Percentiles rank a stretch among this genome's conserved stretches.
These are phyloP conservation scores for Lethrus apterus DNA, from an alignment of 1,140 invertebrate genomes.

Conservation along the genomic window DNA sequence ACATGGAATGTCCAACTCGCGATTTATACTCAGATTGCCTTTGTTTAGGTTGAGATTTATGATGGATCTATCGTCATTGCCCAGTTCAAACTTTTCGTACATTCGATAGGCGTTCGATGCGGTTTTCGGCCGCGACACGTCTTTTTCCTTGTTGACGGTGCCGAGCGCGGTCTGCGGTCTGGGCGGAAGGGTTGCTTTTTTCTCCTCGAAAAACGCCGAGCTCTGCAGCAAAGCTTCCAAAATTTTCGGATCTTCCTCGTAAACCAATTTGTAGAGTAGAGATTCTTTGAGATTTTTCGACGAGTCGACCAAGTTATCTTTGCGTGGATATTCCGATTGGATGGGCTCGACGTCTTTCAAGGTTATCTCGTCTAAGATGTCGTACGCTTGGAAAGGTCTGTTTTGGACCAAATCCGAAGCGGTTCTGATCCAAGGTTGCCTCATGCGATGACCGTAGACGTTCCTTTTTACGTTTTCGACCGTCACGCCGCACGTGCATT, in stretches of 20 bases:
- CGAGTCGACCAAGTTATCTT: slow-evolving; percentile 22
- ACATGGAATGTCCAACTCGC: neutral
- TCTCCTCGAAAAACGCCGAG: neutral
- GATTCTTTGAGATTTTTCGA: slow-evolving; percentile 19
- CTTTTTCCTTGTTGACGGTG: neutral
- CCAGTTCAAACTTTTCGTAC: slow-evolving; percentile 9
- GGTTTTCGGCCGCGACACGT: neutral
- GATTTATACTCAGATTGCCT: neutral
- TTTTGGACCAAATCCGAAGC: slow-evolving; percentile 10
- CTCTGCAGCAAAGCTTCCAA: slow-evolving; percentile 1
- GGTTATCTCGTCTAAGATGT: slow-evolving; percentile 35
- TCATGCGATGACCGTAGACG: too few species aligned
- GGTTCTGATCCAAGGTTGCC: neutral
- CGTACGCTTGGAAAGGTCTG: slow-evolving; percentile 11
- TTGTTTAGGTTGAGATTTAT: too few species aligned
- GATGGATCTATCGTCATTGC: neutral
- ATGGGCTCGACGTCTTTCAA: slow-evolving; percentile 33
- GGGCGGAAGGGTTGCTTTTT: too few species aligned
- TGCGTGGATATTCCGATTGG: slow-evolving; percentile 35
- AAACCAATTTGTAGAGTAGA: slow-evolving; percentile 23
- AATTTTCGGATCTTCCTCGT: slow-evolving; percentile 8
- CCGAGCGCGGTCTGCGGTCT: neutral
- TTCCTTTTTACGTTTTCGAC: neutral
- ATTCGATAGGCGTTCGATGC: slow-evolving; percentile 11
- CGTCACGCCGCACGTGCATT: slow-evolving; percentile 5